These are phyloP conservation scores for Apostichopus parvimensis DNA, from an alignment of 35 echinoderm and acorn worm genomes.

Conservation along the genomic window DNA sequence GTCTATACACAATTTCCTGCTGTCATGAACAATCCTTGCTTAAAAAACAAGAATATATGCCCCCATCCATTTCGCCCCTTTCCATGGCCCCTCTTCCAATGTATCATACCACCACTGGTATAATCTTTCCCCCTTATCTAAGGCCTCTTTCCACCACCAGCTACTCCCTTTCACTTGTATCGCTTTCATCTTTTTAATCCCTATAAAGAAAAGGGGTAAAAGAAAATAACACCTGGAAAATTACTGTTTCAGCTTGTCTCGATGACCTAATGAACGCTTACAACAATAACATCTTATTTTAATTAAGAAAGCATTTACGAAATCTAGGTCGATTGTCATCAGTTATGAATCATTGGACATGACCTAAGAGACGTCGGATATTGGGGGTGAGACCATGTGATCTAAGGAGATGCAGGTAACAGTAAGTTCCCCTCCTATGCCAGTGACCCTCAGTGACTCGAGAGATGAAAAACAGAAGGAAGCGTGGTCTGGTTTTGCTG, in stretches of 20 bases:
- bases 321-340: slow-evolving; percentile 6
- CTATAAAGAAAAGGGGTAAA: neutral
- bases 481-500: neutral
- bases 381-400: neutral
- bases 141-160: neutral
- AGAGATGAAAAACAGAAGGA: slow-evolving; percentile 1
- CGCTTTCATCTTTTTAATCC: neutral
- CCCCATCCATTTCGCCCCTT: neutral
- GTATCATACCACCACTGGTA: too few relatives aligned
- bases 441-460: neutral
- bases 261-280: neutral
- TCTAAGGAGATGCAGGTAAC: neutral
- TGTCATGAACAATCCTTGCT: too few relatives aligned
- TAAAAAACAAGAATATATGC: too few relatives aligned
- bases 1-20: too few relatives aligned
- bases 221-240: neutral
- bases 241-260: neutral
- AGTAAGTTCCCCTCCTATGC: neutral
- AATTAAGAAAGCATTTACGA: slow-evolving; percentile 14
- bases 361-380: neutral
- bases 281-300: slow-evolving; percentile 13
- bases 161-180: neutral
- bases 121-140: neutral
- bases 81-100: neutral
- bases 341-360: neutral